A percentile compares a stretch with the other conserved stretches of the same genome.
Evolutionary conservation across 1,140 invertebrate species (phyloP).

Genomic region (Chlorops oryzae): DNA sequence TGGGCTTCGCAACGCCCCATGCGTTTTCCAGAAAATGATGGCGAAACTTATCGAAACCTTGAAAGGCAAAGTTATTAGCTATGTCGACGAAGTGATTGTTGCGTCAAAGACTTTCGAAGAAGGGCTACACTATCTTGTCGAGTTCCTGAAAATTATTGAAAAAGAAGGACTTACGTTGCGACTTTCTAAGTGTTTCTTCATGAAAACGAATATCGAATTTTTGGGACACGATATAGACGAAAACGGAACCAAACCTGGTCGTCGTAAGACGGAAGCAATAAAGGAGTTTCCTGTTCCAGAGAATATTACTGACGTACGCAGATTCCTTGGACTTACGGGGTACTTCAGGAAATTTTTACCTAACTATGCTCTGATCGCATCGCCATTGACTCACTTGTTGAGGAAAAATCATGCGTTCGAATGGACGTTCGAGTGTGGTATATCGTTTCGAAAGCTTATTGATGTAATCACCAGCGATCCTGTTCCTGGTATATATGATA

Average conservation of each 20-base stretch:
- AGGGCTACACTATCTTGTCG: background rate
- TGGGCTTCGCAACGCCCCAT: slow-evolving; percentile 28
- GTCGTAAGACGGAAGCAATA: slow-evolving; percentile 31
- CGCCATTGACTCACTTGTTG: slow-evolving; percentile 20
- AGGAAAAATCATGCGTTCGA: slow-evolving; percentile 11
- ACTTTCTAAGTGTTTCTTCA: no score
- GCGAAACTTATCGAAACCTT: slow-evolving; percentile 14
- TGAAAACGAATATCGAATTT: no score
- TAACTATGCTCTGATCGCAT: slow-evolving; percentile 22
- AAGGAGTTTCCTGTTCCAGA: slow-evolving; percentile 25
- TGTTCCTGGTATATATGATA: slow-evolving; percentile 16
- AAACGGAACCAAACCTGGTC: no score
- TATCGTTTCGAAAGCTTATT: slow-evolving; percentile 13
- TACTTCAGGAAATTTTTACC: slow-evolving; percentile 40
- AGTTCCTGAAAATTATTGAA: background rate
- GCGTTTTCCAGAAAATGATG: slow-evolving; percentile 39
- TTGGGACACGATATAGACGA: no score
- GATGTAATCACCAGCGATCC: slow-evolving; percentile 12
- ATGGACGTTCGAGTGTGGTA: background rate
- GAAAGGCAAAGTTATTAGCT: slow-evolving; percentile 17
- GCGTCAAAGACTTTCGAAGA: background rate
- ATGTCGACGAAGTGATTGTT: slow-evolving; percentile 25
- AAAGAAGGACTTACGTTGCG: background rate
- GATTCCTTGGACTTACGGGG: slow-evolving; percentile 29
- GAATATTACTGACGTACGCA: slow-evolving; percentile 25